phyloP scores from a whole-genome alignment of 2,888 invertebrate genomes.

The Strigamia crassipes region DNA sequence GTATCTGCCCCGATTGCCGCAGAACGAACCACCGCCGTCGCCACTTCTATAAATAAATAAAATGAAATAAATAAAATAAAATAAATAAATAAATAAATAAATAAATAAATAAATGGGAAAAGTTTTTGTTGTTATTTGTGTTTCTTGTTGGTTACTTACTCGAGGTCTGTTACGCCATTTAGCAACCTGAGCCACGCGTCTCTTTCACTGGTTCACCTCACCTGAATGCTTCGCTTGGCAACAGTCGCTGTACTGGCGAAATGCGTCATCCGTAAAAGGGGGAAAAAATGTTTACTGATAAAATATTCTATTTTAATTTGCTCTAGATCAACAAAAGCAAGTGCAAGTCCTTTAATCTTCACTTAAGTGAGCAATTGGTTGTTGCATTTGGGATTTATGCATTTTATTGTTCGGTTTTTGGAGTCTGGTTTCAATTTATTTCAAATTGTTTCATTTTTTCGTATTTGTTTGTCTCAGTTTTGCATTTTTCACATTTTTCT shows the following conservation, averaged over 20 bases:
- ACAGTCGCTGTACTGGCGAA: not conserved
- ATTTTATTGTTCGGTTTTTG: not conserved
- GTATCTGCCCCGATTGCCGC: slow-evolving; percentile 86
- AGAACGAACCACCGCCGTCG: slow-evolving; percentile 92
- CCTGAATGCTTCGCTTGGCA: slow-evolving; percentile 27
- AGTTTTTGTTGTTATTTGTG: not conserved
- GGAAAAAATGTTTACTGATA: slow-evolving; percentile 12
- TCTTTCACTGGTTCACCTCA: slow-evolving; percentile 24
- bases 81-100: slow-evolving; percentile 43
- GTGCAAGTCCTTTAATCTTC: too few relatives aligned
- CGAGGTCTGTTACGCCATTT: not conserved
- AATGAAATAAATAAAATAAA: too few relatives aligned
- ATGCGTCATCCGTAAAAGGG: slow-evolving; percentile 15
- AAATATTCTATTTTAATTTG: slow-evolving; percentile 16
- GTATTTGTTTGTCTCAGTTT: too few relatives aligned
- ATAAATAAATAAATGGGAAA: not conserved
- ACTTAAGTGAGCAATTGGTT: too few relatives aligned
- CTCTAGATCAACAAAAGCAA: not conserved
- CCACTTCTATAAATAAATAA: slow-evolving; percentile 76
- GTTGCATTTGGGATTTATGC: not conserved
- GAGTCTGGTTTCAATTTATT: too few relatives aligned
- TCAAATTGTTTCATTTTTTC: too few relatives aligned
- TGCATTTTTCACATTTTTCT: too few relatives aligned
- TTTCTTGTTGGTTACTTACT: not conserved
- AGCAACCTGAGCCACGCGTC: slow-evolving; percentile 8